These are phyloP conservation scores for Aix galericulata DNA, from an alignment of 2,113 vertebrate genomes.

Conservation along the genomic window DNA sequence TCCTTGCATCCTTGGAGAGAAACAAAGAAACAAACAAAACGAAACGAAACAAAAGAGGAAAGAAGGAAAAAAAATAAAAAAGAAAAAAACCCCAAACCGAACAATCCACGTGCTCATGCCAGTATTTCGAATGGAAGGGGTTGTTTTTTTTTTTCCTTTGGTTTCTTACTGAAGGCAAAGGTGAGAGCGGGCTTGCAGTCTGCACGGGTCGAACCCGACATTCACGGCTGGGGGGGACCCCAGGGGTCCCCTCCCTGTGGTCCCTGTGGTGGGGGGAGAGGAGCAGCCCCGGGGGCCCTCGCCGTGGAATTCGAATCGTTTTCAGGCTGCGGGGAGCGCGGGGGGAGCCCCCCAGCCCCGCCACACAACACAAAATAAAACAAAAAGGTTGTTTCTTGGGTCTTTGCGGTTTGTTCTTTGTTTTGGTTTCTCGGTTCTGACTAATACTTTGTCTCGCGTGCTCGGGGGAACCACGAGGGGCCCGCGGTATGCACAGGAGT, in stretches of 20 bases:
- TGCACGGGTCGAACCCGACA: not conserved
- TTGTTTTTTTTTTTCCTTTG: constrained; percentile 72
- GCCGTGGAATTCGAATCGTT: not conserved
- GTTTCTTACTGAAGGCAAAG: constrained; percentile 78
- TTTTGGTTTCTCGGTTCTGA: not conserved
- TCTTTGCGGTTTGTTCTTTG: not conserved
- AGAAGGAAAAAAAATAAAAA: no score
- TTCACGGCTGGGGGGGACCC: not conserved
- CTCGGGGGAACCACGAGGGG: not conserved
- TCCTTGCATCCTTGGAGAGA: not conserved
- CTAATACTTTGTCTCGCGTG: not conserved
- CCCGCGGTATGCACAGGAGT: not conserved
- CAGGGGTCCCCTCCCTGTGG: not conserved
- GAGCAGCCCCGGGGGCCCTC: not conserved
- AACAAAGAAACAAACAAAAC: not conserved
- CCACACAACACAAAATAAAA: not conserved
- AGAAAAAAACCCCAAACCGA: not conserved
- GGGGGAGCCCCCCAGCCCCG: not conserved
- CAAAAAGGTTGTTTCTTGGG: not conserved
- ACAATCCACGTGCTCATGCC: not conserved
- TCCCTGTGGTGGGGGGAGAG: not conserved
- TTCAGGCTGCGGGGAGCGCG: not conserved
- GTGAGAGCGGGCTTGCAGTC: constrained; percentile 59
- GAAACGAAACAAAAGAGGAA: no score
- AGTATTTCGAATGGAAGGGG: not conserved